These are phyloP conservation scores for Tinea trinotella DNA, from an alignment of 2,888 invertebrate species.

Conservation along the genomic window DNA sequence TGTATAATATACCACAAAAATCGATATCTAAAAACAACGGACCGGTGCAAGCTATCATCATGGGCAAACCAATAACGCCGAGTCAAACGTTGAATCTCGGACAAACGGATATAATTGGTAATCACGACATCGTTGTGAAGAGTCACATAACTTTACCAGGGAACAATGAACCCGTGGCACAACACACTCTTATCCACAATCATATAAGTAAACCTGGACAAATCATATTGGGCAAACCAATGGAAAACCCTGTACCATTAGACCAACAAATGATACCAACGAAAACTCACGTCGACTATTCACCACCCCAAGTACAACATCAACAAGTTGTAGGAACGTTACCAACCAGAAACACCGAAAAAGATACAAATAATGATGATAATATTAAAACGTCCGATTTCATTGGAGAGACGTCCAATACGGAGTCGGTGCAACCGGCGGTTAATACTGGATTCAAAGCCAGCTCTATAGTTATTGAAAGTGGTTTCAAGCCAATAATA, in stretches of 20 bases:
- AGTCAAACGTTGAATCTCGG: conserved; percentile 48
- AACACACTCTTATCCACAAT: conserved; percentile 46
- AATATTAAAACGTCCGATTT: conserved; percentile 60
- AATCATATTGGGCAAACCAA: conserved; percentile 64
- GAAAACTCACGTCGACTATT: conserved; percentile 31
- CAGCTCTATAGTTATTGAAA: conserved; percentile 84
- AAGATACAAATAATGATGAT: background rate
- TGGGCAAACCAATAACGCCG: conserved; percentile 41
- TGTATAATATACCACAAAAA: conserved; percentile 30
- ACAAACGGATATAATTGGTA: conserved; percentile 53
- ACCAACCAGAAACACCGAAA: conserved; percentile 7
- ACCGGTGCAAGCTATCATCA: conserved; percentile 38
- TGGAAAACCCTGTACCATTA: conserved; percentile 65
- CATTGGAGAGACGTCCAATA: conserved; percentile 44
- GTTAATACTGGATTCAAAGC: conserved; percentile 86
- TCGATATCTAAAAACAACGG: conserved; percentile 29
- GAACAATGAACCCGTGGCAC: conserved; percentile 37
- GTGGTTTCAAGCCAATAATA: conserved; percentile 87
- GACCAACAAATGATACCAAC: conserved; percentile 64
- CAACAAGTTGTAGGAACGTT: conserved; percentile 22
- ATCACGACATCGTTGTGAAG: conserved; percentile 60
- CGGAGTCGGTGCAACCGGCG: conserved; percentile 65
- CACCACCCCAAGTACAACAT: background rate
- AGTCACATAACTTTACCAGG: conserved; percentile 60
- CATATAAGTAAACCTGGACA: conserved; percentile 50